Conservation (phyloP, 2,797 vertebrate genomes). For the Danio jaintianensis region DNA sequence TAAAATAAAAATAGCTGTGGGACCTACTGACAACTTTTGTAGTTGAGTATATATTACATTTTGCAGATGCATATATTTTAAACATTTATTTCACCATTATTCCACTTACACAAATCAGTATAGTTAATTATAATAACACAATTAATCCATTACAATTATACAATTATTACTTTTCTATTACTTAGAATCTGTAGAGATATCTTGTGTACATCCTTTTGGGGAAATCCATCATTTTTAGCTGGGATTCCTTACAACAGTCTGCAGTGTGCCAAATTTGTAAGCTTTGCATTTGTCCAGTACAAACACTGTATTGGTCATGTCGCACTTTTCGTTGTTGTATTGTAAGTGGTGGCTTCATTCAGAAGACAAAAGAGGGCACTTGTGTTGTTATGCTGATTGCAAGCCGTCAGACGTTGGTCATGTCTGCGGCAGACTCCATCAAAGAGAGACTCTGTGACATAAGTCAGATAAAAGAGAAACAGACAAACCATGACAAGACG, state of each 20-base stretch:
- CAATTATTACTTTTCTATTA: background rate
- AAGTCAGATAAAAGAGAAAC: constrained; percentile 34
- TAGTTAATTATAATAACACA: background rate
- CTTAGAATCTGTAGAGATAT: background rate
- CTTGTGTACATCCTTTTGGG: background rate
- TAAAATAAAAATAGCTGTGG: too few species aligned
- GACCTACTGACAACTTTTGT: background rate
- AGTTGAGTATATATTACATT: background rate
- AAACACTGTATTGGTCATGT: background rate
- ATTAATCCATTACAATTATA: background rate
- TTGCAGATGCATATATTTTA: background rate
- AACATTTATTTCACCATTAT: background rate
- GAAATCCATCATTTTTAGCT: background rate
- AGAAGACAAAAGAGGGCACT: constrained; percentile 41
- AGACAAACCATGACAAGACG: constrained; percentile 42
- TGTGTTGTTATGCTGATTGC: constrained; percentile 36
- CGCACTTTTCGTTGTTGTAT: constrained; percentile 13
- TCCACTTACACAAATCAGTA: background rate
- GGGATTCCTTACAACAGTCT: background rate
- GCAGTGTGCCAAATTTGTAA: background rate
- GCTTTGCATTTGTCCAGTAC: background rate
- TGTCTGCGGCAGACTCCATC: constrained; percentile 33
- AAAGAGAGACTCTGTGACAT: constrained; percentile 27
- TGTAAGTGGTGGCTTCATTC: constrained; percentile 35
- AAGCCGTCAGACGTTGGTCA: constrained; percentile 32